Percentiles rank a stretch among this genome's conserved stretches.
phyloP scores from a whole-genome alignment of 2,113 vertebrate genomes.

The Syrrhaptes paradoxus region DNA sequence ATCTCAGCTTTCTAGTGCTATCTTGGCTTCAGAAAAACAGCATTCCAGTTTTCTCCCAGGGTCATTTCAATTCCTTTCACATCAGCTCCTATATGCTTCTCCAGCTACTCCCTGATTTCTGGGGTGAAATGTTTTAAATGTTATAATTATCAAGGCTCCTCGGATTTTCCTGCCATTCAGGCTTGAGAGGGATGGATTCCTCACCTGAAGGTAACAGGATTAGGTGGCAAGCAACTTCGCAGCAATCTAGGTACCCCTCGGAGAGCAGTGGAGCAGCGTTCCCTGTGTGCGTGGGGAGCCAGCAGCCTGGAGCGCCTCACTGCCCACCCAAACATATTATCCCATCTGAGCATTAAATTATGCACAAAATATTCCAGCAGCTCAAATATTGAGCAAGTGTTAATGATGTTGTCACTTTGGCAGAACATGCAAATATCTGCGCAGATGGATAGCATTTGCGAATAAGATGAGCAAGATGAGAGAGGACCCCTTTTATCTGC shows the following conservation, averaged over 20 bases:
- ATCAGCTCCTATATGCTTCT: not conserved
- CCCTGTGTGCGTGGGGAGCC: not conserved
- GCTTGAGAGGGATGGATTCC: not conserved
- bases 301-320: not conserved
- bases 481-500: constrained; percentile 43
- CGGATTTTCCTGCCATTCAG: not conserved
- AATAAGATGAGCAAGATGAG: constrained; percentile 11
- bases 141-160: constrained; percentile 36
- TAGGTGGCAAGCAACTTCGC: not conserved
- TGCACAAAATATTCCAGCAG: constrained; percentile 69
- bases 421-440: constrained; percentile 63
- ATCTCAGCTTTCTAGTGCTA: constrained; percentile 54
- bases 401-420: constrained; percentile 72
- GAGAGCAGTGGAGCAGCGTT: not conserved
- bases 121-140: constrained; percentile 17
- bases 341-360: constrained; percentile 69
- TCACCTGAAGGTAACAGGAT: not conserved
- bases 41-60: constrained; percentile 41
- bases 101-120: not conserved
- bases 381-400: constrained; percentile 63
- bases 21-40: constrained; percentile 44
- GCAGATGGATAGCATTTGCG: constrained; percentile 53
- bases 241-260: not conserved
- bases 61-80: constrained; percentile 21
- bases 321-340: constrained; percentile 63